These are phyloP conservation scores for Melitaea cinxia DNA, from an alignment of 1,140 invertebrate genomes.

Conservation along the genomic window DNA sequence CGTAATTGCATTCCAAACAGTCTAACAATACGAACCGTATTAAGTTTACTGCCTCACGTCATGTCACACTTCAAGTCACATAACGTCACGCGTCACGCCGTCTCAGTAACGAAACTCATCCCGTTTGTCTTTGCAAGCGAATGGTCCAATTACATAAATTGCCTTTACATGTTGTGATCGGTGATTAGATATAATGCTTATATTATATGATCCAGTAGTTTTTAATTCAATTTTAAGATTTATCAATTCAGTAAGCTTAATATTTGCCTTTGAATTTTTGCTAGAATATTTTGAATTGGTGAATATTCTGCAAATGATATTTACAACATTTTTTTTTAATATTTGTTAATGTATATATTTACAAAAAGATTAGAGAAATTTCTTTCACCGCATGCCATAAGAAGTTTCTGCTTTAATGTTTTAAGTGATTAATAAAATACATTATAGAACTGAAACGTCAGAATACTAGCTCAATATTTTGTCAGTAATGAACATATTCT, in stretches of 20 bases:
- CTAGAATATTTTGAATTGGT: slow-evolving; percentile 12
- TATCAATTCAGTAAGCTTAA: slow-evolving; percentile 24
- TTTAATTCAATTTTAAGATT: slow-evolving; percentile 30
- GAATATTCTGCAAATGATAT: slow-evolving; percentile 18
- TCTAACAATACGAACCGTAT: too few species aligned
- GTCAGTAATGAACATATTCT: too few species aligned
- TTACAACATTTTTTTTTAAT: neutral
- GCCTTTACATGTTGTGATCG: slow-evolving; percentile 80
- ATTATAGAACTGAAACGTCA: too few species aligned
- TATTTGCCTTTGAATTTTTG: slow-evolving; percentile 23
- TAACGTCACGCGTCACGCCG: too few species aligned
- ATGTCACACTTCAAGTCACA: too few species aligned
- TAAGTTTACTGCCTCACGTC: too few species aligned
- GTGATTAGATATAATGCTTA: slow-evolving; percentile 48
- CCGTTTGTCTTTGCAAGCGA: slow-evolving; percentile 60
- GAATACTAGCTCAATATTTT: too few species aligned
- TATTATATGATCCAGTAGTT: slow-evolving; percentile 45
- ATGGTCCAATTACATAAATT: slow-evolving; percentile 70
- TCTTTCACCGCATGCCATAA: too few species aligned
- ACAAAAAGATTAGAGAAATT: too few species aligned
- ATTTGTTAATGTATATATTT: neutral
- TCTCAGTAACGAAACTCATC: slow-evolving; percentile 8
- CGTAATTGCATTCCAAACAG: too few species aligned
- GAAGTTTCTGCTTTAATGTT: too few species aligned
- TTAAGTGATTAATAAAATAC: too few species aligned